These are phyloP conservation scores for Tipula helvola DNA, from an alignment of 2,888 invertebrate genomes.

Conservation along the genomic window DNA sequence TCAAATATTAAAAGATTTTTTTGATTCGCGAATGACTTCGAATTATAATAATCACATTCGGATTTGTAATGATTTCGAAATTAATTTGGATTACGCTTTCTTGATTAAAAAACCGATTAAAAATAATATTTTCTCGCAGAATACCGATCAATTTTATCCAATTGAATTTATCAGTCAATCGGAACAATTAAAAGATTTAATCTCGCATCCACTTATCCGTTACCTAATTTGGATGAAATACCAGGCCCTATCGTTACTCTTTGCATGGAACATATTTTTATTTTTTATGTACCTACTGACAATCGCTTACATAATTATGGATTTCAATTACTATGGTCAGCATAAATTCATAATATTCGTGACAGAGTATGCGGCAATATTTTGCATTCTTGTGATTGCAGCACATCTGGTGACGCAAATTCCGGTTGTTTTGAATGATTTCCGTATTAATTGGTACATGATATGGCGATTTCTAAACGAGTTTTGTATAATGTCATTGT, in stretches of 20 bases:
- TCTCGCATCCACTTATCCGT: conserved; percentile 67
- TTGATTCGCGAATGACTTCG: conserved; percentile 59
- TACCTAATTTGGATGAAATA: conserved; percentile 72
- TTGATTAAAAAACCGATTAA: conserved; percentile 39
- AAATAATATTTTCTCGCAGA: conserved; percentile 24
- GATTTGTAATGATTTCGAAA: conserved; percentile 48
- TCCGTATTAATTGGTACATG: background rate
- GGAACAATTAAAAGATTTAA: conserved; percentile 50
- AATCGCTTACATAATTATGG: background rate
- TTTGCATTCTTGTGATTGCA: background rate
- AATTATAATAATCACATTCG: conserved; percentile 32
- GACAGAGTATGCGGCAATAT: background rate
- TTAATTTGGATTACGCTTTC: conserved; percentile 59
- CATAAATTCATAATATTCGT: background rate
- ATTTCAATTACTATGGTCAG: background rate
- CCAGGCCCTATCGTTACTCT: conserved; percentile 34
- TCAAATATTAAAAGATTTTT: conserved; percentile 53
- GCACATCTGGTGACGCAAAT: background rate
- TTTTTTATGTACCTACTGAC: background rate
- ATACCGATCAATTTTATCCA: conserved; percentile 57
- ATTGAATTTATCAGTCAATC: conserved; percentile 57
- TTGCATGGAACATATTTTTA: background rate
- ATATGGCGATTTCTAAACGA: background rate
- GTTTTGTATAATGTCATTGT: background rate
- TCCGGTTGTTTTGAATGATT: background rate